Conservation (phyloP, 2,888 invertebrate species). For the Leptinotarsa juncta region DNA sequence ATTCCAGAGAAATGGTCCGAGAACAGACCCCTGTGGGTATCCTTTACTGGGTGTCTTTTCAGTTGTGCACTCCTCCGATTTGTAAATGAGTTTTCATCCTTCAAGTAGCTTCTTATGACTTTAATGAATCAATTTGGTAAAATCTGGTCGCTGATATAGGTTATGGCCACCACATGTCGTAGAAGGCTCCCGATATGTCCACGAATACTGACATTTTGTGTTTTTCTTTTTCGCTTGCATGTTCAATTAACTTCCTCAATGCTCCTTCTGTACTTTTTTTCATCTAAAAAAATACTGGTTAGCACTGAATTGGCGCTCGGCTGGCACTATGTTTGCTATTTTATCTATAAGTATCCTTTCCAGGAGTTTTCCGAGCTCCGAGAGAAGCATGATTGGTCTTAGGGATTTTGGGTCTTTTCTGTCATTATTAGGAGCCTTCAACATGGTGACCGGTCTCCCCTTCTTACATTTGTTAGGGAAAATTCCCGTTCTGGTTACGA, state of each 20-base stretch:
- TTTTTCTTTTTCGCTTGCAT: background rate
- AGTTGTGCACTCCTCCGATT: background rate
- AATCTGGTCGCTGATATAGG: background rate
- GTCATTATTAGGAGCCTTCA: background rate
- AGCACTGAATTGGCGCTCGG: background rate
- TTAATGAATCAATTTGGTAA: background rate
- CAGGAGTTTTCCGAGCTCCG: conserved; percentile 1
- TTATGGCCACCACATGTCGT: conserved; percentile 21
- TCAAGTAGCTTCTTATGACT: background rate
- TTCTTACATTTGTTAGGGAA: background rate
- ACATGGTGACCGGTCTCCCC: conserved; percentile 3
- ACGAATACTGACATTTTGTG: conserved; percentile 2
- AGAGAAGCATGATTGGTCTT: conserved; percentile 3
- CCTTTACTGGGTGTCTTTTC: conserved; percentile 2
- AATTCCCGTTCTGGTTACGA: background rate
- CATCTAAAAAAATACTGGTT: background rate
- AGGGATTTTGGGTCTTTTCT: background rate
- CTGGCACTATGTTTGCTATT: background rate
- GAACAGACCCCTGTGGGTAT: conserved; percentile 18
- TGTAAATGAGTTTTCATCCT: background rate
- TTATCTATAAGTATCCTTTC: background rate
- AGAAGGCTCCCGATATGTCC: conserved; percentile 18
- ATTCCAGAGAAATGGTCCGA: background rate
- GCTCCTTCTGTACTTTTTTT: background rate
- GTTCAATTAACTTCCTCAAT: background rate